Conservation (phyloP, 2,797 vertebrate species). For the Otolemur crassicaudatus region DNA sequence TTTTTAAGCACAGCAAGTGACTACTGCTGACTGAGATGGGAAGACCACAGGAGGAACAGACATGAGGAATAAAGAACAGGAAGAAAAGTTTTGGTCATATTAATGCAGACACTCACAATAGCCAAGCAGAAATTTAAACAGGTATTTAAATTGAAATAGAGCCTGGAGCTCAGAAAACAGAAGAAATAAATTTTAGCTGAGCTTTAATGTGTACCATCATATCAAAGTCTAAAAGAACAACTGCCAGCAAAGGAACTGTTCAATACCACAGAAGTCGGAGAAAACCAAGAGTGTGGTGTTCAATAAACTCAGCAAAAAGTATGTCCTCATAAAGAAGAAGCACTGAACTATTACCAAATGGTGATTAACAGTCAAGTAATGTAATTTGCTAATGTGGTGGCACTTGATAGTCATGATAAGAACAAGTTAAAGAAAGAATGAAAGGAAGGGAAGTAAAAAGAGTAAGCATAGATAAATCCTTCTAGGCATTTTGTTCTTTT, state of each 20-base stretch:
- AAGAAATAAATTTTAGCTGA: neutral
- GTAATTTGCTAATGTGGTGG: neutral
- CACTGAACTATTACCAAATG: neutral
- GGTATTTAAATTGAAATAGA: neutral
- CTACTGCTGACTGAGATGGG: neutral
- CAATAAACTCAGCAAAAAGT: neutral
- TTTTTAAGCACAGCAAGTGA: neutral
- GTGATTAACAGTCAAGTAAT: neutral
- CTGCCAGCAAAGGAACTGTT: neutral
- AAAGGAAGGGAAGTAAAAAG: neutral
- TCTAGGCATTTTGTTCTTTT: neutral
- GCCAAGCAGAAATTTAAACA: constrained; percentile 10
- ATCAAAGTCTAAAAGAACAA: constrained; percentile 26
- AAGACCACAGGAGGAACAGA: neutral
- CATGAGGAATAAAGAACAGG: neutral
- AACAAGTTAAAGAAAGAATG: neutral
- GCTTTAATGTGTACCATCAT: neutral
- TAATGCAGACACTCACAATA: neutral
- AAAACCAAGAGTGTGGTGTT: neutral
- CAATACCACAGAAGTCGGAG: neutral
- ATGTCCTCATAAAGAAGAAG: neutral
- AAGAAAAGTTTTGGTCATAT: neutral
- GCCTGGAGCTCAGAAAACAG: neutral
- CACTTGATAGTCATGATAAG: neutral
- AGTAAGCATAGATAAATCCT: neutral